Base-by-base conservation (phyloP, 2,888 invertebrate genomes). In the Physocephala rufipes region DNA sequence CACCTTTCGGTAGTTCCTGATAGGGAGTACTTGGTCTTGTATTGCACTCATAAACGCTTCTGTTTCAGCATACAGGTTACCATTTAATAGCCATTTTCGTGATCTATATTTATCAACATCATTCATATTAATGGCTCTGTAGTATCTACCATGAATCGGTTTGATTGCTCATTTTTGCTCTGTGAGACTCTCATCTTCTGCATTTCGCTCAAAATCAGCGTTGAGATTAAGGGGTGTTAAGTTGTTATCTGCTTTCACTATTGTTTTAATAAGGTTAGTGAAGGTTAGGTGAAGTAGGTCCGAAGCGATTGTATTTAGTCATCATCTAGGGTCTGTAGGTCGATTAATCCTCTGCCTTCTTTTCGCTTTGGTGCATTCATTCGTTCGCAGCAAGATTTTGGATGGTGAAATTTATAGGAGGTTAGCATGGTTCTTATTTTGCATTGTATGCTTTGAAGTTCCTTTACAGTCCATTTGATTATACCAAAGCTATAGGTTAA, bases 381-480 rank as follows among this genome's bases (percentile, higher is more conserved):
- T 65, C 69, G 63, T 9, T 72, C 69, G 24, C 65, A 58, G 61
- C 70, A 64, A 13, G 64, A 70, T 49, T 67, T 67, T 19, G 69
- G 72, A 30, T 72, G 72, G n/a, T 69, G 58, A 64, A 68, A 68
- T 16, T 45, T 62, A 28, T 68, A 68, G 12, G n/a, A 24, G 16
- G 65, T 65, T 2, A 69, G 28, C 45, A 65, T 36, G 59, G 61
- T 73, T 63, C 73, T 62, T 13, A 71, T 68, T 63, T 53, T 67
- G 26, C 69, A 45, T 21, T 72, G 63, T 0, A 72, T 24, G 7
- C 16, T 49, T 59, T 68, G 53, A 9, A 69, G 53, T 16, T 72
- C 69, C 47, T 65, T 72, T 15, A 36, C 24, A 15, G 66, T 63
- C 71, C 64, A 71, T 36, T 67, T 47, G n/a, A 71, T 49, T 61